Evolutionary conservation across 2,113 vertebrate species (phyloP).

Genomic region (Hiodon alosoides): DNA sequence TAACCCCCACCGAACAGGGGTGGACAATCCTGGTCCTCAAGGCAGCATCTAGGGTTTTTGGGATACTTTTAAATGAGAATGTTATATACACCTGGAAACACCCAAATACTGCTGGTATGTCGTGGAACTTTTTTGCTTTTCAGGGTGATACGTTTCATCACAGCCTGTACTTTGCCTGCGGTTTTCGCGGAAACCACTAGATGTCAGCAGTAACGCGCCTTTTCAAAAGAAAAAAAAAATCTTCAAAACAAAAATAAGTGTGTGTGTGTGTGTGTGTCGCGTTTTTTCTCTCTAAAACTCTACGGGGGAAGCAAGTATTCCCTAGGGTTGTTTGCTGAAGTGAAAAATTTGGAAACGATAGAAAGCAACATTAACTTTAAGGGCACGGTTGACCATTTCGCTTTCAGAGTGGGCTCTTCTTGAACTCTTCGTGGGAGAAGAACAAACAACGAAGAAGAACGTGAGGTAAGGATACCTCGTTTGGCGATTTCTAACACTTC

Average conservation of each 20-base stretch:
- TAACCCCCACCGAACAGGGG: too few species aligned
- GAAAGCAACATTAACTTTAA: background rate
- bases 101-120: too few species aligned
- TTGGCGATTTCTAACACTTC: too few species aligned
- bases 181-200: background rate
- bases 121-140: too few species aligned
- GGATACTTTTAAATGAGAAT: too few species aligned
- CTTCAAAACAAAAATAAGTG: background rate
- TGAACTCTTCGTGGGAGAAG: background rate
- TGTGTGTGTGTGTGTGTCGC: conserved; percentile 1
- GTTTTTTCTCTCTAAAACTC: background rate
- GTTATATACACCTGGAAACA: too few species aligned
- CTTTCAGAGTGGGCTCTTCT: background rate
- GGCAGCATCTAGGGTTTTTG: too few species aligned
- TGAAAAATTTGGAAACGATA: background rate
- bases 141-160: too few species aligned
- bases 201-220: conserved; percentile 6
- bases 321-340: background rate
- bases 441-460: background rate
- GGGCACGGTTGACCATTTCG: background rate
- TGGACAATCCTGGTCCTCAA: too few species aligned
- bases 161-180: too few species aligned
- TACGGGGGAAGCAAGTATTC: background rate
- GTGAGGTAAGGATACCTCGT: too few species aligned
- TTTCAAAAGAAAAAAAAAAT: background rate